phyloP scores from a whole-genome alignment of 2,797 vertebrate species.

The Pogonophryne albipinna region DNA sequence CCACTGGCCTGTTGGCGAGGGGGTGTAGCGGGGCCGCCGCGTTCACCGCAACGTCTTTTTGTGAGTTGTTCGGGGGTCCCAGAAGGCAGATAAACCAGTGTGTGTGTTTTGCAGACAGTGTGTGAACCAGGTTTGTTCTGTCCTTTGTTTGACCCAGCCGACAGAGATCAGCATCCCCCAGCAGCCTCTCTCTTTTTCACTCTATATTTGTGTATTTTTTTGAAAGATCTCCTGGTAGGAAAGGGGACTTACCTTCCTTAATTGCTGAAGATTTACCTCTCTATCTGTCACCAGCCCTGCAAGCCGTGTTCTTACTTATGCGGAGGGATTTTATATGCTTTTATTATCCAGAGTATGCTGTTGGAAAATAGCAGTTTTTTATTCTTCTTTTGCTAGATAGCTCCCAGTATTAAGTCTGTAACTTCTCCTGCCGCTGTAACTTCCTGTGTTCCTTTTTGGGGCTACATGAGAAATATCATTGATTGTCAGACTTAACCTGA shows the following conservation, averaged over 20 bases:
- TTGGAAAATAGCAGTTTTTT: slow-evolving; percentile 36
- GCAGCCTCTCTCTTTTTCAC: background rate
- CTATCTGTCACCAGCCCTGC: slow-evolving; percentile 39
- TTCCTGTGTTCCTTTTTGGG: slow-evolving; percentile 34
- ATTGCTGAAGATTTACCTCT: slow-evolving; percentile 47
- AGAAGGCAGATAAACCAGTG: slow-evolving; percentile 3
- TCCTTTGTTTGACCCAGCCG: slow-evolving; percentile 41
- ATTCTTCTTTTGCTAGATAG: slow-evolving; percentile 17
- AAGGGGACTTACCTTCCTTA: slow-evolving; percentile 12
- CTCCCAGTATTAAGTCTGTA: slow-evolving; percentile 44
- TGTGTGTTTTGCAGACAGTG: slow-evolving; percentile 11
- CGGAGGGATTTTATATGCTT: slow-evolving; percentile 47
- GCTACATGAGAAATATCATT: slow-evolving; percentile 34
- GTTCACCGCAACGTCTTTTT: slow-evolving; percentile 35
- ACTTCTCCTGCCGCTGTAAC: slow-evolving; percentile 34
- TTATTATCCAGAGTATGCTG: slow-evolving; percentile 47
- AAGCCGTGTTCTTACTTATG: slow-evolving; percentile 36
- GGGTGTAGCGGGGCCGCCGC: background rate
- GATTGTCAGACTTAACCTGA: slow-evolving; percentile 43
- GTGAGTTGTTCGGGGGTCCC: slow-evolving; percentile 45
- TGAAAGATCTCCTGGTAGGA: slow-evolving; percentile 7
- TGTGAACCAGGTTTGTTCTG: slow-evolving; percentile 38
- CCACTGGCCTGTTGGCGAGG: slow-evolving; percentile 31
- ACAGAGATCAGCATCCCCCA: slow-evolving; percentile 17
- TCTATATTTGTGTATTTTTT: slow-evolving; percentile 6